Percentiles rank a stretch among this genome's conserved stretches.
Evolutionary conservation across 2,113 vertebrate genomes (phyloP).

Genomic region (Microcebus jonahi): DNA sequence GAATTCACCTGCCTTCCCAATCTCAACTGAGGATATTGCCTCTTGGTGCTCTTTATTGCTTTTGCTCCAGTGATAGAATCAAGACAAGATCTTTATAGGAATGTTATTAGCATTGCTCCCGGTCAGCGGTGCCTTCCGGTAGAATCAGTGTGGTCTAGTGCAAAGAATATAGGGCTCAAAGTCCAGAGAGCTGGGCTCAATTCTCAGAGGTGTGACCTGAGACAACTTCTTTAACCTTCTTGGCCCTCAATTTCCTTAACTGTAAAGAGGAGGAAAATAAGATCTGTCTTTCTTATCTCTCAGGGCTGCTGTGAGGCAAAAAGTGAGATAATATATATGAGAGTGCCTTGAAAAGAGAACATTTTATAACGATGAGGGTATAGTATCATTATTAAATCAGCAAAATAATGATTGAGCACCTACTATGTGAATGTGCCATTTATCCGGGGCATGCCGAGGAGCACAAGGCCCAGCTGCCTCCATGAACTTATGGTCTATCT

Average conservation of each 20-base stretch:
- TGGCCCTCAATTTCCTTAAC: conserved; percentile 24
- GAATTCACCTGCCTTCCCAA: conserved; percentile 61
- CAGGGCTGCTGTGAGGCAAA: not conserved
- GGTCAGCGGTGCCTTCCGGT: not conserved
- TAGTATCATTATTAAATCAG: not conserved
- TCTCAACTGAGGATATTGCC: conserved; percentile 68
- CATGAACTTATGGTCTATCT: not conserved
- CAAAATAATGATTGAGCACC: not conserved
- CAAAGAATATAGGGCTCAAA: not conserved
- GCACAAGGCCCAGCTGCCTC: not conserved
- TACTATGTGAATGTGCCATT: not conserved
- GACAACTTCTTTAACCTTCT: conserved; percentile 38
- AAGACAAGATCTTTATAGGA: conserved; percentile 39
- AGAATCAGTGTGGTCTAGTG: conserved; percentile 6
- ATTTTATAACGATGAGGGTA: not conserved
- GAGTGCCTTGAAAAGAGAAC: conserved; percentile 1
- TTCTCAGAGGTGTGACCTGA: conserved; percentile 37
- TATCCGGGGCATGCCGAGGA: not conserved
- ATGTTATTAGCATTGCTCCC: conserved; percentile 64
- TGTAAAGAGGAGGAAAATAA: conserved; percentile 45
- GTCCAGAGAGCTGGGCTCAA: not conserved
- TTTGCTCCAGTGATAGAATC: conserved; percentile 68
- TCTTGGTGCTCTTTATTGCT: conserved; percentile 74
- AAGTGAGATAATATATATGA: not conserved
- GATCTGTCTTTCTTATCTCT: not conserved